These are phyloP conservation scores for Diplosoma virens DNA, from an alignment of 23 tunicate species.

Conservation along the genomic window DNA sequence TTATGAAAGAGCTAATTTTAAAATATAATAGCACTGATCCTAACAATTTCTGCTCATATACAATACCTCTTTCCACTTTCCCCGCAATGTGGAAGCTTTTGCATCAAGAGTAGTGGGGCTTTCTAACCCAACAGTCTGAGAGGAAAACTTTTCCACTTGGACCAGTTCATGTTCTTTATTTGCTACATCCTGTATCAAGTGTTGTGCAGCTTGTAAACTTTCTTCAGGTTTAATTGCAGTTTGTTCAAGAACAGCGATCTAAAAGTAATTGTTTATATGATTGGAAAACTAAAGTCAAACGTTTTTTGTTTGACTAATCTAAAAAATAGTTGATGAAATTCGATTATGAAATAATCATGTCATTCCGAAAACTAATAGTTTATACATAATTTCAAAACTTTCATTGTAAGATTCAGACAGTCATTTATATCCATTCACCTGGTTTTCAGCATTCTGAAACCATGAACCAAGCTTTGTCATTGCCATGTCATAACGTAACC, in stretches of 20 bases:
- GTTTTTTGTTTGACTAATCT: no score
- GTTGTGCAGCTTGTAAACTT: no score
- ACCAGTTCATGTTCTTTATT: slow-evolving; percentile 53
- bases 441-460: slow-evolving; percentile 47
- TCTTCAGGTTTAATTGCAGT: no score
- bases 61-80: slow-evolving; percentile 92
- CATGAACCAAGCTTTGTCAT: slow-evolving; percentile 43
- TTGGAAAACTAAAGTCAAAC: no score
- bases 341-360: no score
- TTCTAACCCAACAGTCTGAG: slow-evolving; percentile 63
- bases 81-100: slow-evolving; percentile 69
- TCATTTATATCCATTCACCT: slow-evolving; percentile 48
- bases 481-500: slow-evolving; percentile 62
- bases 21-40: neutral
- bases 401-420: no score
- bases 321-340: no score
- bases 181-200: no score
- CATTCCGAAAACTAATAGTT: no score
- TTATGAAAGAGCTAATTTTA: neutral
- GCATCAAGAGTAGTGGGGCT: slow-evolving; percentile 84
- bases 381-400: no score
- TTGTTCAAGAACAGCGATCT: slow-evolving; percentile 59
- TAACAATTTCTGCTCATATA: neutral
- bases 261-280: no score
- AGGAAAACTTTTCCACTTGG: slow-evolving; percentile 42